A percentile compares a stretch with the other conserved stretches of the same genome.
Conservation (phyloP, 1,140 invertebrate species). For the Cepaea nemoralis region DNA sequence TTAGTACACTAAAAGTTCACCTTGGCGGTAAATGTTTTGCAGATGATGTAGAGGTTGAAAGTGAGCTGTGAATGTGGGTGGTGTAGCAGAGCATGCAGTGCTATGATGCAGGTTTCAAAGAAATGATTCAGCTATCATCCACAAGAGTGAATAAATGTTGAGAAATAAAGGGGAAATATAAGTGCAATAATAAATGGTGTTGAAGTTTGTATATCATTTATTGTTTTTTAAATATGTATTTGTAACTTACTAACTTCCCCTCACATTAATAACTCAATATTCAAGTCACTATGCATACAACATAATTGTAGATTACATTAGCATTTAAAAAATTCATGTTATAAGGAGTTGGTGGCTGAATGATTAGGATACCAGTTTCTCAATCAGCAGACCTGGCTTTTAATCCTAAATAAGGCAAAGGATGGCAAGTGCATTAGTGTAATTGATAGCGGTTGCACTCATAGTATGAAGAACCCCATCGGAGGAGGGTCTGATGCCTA, state of each 20-base stretch:
- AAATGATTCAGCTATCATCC: background rate
- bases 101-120: background rate
- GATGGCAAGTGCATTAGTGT: too few relatives aligned
- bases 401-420: too few relatives aligned
- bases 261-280: too few relatives aligned
- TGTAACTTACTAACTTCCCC: background rate
- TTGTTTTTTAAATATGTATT: background rate
- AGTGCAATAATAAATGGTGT: background rate
- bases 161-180: background rate
- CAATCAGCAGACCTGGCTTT: too few relatives aligned
- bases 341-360: too few relatives aligned
- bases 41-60: background rate
- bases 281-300: too few relatives aligned
- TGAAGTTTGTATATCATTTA: background rate
- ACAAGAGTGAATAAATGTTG: background rate
- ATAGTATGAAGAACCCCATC: too few relatives aligned
- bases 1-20: background rate
- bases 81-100: background rate
- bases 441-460: too few relatives aligned
- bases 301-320: too few relatives aligned
- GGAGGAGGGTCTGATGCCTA: too few relatives aligned
- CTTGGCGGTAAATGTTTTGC: background rate
- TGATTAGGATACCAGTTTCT: too few relatives aligned
- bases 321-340: too few relatives aligned
- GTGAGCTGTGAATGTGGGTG: background rate